Base-by-base conservation (phyloP, 2,113 vertebrate genomes). In the Lepidiolamprologus cunningtoni region DNA sequence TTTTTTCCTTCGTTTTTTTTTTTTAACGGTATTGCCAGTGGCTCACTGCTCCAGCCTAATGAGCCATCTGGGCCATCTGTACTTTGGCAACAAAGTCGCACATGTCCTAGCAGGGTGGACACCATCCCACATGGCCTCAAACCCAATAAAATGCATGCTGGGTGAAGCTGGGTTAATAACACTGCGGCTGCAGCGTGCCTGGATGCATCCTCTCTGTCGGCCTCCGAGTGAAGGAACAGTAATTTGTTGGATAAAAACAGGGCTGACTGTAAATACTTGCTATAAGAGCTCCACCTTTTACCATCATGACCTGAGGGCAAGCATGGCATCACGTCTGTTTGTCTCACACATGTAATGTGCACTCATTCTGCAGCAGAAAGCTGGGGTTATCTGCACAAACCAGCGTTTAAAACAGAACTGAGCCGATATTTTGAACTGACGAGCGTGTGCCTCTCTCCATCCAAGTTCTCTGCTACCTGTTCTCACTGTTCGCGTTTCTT, bases 41-140 rank as follows among this genome's bases (percentile, higher is more conserved):
- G 85, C 89, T 88, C 81, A 4, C 85, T 8, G 78, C 90, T 89
- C 61, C 79, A 17, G 79, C 14, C 81, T 93, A 92, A 91, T 92
- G 86, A 92, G 91, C 89, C 91, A 92, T 92, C 86, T 93, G 87
- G 85, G 90, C 90, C 68, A 80, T 85, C 68, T 83, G 83, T 82
- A 50, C 63, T 82, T 14, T 87, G 87, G 87, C 83, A 82, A 80
- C 37, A 54, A 45, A 79, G 61, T 85, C 54, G 21, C 76, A 86
- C 37, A 14, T 76, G 83, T 87, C 87, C 90, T 87, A 8, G 79
- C 45, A 50, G 85, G 82, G 68, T 17, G 86, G 85, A 81, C 86
- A 61, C 54, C 2, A 5, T 83, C 26, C 52, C 8, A 47, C 73
- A 10, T 33, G 68, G 68, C 83, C 81, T 85, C 85, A 80, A 66